Conservation (phyloP, 2,113 vertebrate species). For the Etheostoma cragini region DNA sequence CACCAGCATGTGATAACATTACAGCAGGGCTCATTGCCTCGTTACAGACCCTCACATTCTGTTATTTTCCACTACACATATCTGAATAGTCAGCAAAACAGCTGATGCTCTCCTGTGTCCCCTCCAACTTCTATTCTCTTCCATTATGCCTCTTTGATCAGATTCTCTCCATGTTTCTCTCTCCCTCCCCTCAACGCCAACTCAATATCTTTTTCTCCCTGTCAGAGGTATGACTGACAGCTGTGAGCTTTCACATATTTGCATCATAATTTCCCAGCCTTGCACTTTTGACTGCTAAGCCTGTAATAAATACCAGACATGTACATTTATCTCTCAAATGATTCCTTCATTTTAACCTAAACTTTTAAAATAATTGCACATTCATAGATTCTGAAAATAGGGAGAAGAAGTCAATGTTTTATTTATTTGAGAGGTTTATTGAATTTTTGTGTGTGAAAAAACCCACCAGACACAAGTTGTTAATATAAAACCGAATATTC, state of each 20-base stretch:
- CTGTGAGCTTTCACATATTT: conserved; percentile 66
- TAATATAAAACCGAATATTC: background rate
- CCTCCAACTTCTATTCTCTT: background rate
- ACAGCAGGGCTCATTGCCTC: conserved; percentile 48
- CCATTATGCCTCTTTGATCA: conserved; percentile 51
- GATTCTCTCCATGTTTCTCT: conserved; percentile 38
- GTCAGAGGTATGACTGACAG: conserved; percentile 58
- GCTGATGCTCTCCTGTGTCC: conserved; percentile 17
- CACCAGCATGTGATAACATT: conserved; percentile 27
- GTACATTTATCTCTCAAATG: background rate
- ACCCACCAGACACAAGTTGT: background rate
- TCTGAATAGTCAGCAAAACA: conserved; percentile 63
- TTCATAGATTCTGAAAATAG: background rate
- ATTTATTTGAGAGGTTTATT: background rate
- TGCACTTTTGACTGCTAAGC: conserved; percentile 23
- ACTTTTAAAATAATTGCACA: background rate
- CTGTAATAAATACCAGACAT: conserved; percentile 21
- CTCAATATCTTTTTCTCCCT: conserved; percentile 33
- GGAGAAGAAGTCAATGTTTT: background rate
- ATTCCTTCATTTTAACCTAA: background rate
- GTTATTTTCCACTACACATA: conserved; percentile 54
- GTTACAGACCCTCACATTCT: conserved; percentile 48
- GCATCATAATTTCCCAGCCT: conserved; percentile 65
- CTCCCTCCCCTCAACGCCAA: conserved; percentile 12
- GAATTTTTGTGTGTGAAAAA: background rate